Percentiles rank a stretch among this genome's conserved stretches.
phyloP scores from a whole-genome alignment of 1,140 invertebrate genomes.

The Drosophila burlai region DNA sequence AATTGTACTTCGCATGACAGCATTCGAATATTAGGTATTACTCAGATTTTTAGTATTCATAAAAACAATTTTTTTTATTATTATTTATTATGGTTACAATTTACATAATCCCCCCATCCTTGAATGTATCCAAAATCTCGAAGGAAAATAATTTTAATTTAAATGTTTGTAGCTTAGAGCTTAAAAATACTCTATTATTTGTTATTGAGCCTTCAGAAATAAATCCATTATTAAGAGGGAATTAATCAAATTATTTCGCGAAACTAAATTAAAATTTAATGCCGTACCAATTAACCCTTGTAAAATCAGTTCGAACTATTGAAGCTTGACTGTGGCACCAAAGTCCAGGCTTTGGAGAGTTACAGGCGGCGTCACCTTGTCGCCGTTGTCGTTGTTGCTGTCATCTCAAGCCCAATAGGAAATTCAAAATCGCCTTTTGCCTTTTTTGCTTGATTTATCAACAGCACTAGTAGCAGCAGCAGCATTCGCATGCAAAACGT shows the following conservation, averaged over 20 bases:
- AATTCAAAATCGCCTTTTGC: conserved; percentile 63
- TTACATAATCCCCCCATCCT: background rate
- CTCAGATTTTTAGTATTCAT: background rate
- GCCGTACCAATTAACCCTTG: too few relatives aligned
- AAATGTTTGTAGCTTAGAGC: background rate
- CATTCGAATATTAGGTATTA: background rate
- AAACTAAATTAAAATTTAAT: too few relatives aligned
- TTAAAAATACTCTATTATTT: too few relatives aligned
- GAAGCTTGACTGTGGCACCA: conserved; percentile 24
- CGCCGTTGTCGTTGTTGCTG: conserved; percentile 41
- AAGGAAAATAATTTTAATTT: background rate
- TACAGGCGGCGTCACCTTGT: conserved; percentile 64
- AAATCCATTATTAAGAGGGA: too few relatives aligned
- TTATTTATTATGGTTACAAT: background rate
- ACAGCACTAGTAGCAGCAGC: conserved; percentile 14
- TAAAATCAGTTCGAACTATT: background rate
- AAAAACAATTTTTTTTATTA: too few relatives aligned
- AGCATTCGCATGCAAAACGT: conserved; percentile 74
- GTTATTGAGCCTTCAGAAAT: too few relatives aligned
- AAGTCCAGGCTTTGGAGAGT: conserved; percentile 37
- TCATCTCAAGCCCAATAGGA: conserved; percentile 51
- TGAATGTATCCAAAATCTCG: background rate
- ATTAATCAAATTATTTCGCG: too few relatives aligned
- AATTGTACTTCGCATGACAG: background rate
- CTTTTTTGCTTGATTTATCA: conserved; percentile 68